These are phyloP conservation scores for Cheirogaleus major DNA, from an alignment of 2,797 vertebrate species.

Conservation along the genomic window DNA sequence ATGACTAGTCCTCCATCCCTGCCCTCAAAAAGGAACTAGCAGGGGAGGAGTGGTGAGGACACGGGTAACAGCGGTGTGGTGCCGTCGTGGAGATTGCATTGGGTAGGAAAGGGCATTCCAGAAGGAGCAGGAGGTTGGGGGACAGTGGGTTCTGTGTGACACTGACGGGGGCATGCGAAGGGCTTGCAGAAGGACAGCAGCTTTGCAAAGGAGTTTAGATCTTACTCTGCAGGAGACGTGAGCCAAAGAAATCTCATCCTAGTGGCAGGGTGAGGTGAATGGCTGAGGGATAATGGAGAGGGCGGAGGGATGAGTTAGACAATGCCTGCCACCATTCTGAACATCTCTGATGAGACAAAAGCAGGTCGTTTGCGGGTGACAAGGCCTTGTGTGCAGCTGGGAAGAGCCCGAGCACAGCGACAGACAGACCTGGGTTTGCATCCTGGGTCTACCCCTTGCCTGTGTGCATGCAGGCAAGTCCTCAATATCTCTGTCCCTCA, in stretches of 20 bases:
- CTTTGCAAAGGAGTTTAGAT: not conserved
- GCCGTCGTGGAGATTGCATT: not conserved
- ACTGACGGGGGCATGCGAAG: not conserved
- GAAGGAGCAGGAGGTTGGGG: not conserved
- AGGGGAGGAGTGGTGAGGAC: not conserved
- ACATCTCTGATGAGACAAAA: no score
- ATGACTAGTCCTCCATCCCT: not conserved
- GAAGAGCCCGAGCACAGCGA: not conserved
- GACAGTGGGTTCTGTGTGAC: not conserved
- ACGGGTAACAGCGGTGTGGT: no score
- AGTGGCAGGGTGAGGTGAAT: not conserved
- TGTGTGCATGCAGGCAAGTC: not conserved
- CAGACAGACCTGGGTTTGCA: not conserved
- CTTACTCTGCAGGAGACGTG: not conserved
- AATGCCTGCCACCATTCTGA: rapidly evolving
- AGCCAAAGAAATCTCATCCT: not conserved
- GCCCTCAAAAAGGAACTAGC: not conserved
- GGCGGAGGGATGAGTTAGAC: not conserved
- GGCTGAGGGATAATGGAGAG: not conserved
- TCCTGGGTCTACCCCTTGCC: not conserved
- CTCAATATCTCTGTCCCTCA: not conserved
- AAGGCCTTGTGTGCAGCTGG: not conserved
- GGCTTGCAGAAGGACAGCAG: not conserved
- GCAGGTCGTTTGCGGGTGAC: not conserved
- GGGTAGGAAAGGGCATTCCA: not conserved